These are phyloP conservation scores for Verasper variegatus DNA, from an alignment of 2,113 vertebrate genomes.

Conservation along the genomic window DNA sequence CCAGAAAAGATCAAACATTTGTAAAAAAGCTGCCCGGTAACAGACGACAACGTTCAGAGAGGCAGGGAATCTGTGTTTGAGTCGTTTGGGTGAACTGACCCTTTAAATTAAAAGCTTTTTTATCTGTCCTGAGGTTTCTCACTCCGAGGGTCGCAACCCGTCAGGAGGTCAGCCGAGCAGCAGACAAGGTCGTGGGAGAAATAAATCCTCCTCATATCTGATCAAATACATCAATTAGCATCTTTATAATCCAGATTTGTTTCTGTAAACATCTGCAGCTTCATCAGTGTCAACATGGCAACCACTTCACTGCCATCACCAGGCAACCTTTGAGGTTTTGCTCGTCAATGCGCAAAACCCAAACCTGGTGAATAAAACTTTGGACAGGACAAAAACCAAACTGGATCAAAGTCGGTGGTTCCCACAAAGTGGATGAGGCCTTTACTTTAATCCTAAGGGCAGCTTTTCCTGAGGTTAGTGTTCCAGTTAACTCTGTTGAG, in stretches of 20 bases:
- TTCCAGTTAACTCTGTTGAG: no score
- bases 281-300: neutral
- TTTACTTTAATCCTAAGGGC: no score
- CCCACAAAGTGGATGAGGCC: no score
- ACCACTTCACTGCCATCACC: neutral
- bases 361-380: neutral
- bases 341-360: neutral
- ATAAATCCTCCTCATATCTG: constrained; percentile 14
- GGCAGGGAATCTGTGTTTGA: neutral
- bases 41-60: neutral
- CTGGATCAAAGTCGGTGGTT: neutral
- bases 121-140: constrained; percentile 20
- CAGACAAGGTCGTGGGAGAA: constrained; percentile 61
- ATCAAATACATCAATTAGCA: neutral
- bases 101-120: constrained; percentile 31
- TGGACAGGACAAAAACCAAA: neutral
- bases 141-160: constrained; percentile 24
- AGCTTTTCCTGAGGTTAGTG: no score
- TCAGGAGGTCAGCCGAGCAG: constrained; percentile 14
- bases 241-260: constrained; percentile 4
- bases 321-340: constrained; percentile 17
- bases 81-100: constrained; percentile 17
- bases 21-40: neutral
- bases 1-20: neutral
- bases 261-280: constrained; percentile 2